phyloP scores from a whole-genome alignment of 1,140 invertebrate genomes.

The Lysiphlebus fabarum region DNA sequence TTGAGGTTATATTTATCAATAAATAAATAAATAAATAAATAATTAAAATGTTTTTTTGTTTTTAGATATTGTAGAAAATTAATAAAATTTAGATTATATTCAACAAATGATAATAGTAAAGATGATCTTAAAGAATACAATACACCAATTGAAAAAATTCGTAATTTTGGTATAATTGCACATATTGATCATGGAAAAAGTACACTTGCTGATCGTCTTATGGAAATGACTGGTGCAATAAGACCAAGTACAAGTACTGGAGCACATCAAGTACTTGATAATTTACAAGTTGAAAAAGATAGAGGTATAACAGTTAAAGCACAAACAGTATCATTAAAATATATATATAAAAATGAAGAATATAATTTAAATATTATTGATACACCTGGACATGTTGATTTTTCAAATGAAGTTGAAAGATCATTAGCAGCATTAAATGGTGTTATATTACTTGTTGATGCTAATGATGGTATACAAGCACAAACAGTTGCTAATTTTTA shows the following conservation, averaged over 20 bases:
- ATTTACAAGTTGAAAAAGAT: conserved; percentile 86
- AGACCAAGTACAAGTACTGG: conserved; percentile 63
- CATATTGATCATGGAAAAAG: conserved; percentile 98
- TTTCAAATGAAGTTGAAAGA: conserved; percentile 91
- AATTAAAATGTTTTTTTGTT: too few species aligned
- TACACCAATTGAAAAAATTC: conserved; percentile 68
- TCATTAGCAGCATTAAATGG: conserved; percentile 92
- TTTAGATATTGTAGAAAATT: conserved; percentile 2
- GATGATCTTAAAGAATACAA: conserved; percentile 34
- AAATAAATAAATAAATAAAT: too few species aligned
- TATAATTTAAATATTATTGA: conserved; percentile 97
- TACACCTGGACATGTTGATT: conserved; percentile 98
- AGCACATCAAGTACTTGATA: conserved; percentile 80
- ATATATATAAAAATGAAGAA: conserved; percentile 62
- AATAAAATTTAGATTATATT: conserved; percentile 15
- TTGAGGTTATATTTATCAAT: too few species aligned
- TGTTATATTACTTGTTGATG: conserved; percentile 91
- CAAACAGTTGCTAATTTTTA: conserved; percentile 98
- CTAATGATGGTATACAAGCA: conserved; percentile 95
- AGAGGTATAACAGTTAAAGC: conserved; percentile 98
- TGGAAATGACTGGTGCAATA: conserved; percentile 87
- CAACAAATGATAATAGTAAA: conserved; percentile 28
- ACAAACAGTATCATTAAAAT: conserved; percentile 88
- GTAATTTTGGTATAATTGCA: conserved; percentile 95
- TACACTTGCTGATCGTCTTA: conserved; percentile 86